Conservation (phyloP, 1,140 invertebrate species). For the Drusus annulatus region DNA sequence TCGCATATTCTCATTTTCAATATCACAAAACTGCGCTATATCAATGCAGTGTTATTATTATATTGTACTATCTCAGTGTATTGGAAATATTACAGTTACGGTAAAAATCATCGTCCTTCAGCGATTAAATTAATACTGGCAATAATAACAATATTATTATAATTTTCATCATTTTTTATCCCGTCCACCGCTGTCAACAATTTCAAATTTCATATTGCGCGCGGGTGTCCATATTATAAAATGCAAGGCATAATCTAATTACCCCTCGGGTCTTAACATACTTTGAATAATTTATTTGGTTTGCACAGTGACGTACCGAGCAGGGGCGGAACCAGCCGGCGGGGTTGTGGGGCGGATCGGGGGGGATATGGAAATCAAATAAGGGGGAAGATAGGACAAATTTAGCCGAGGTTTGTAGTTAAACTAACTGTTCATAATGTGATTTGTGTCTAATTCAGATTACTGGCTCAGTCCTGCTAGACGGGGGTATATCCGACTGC, state of each 20-base stretch:
- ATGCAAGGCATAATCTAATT: conserved; percentile 56
- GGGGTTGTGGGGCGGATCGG: neutral
- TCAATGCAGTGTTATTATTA: no score
- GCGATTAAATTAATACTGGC: no score
- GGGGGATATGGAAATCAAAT: conserved; percentile 56
- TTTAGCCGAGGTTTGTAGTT: conserved; percentile 60
- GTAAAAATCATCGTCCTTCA: no score
- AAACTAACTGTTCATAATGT: conserved; percentile 60
- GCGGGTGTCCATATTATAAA: conserved; percentile 49
- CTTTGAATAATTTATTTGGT: conserved; percentile 60
- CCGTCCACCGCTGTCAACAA: neutral
- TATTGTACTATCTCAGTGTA: no score
- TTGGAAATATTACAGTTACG: no score
- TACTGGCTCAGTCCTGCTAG: conserved; percentile 49
- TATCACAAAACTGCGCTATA: no score
- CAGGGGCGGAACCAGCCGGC: neutral
- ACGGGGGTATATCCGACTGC: conserved; percentile 1
- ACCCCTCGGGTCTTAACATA: conserved; percentile 54
- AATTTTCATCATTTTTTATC: no score
- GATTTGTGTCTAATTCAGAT: conserved; percentile 60
- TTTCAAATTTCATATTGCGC: neutral
- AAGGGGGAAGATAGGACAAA: conserved; percentile 58
- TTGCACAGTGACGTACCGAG: conserved; percentile 41
- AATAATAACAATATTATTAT: no score
- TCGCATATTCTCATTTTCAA: no score